Base-by-base conservation (phyloP, 2,113 vertebrate species). In the Larimichthys polyactis region DNA sequence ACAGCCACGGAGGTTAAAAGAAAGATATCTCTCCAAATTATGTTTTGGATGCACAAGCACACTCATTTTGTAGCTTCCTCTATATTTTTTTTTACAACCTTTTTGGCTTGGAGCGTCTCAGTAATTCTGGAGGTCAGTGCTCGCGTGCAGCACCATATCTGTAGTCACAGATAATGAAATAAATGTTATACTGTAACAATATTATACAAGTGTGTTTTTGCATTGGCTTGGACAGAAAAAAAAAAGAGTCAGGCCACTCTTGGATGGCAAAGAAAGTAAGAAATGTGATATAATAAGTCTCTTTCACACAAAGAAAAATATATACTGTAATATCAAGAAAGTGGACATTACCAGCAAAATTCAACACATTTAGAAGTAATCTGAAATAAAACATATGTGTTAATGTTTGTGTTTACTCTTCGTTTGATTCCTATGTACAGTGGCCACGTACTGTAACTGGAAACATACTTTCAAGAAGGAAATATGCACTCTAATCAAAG, bases 201-300 rank as follows among this genome's bases (percentile, higher is more conserved):
- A 84, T 89, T 46, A 78, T 86, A 93, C 89, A 92, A 54, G 52
- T 82, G 76, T 87, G 85, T 91, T 91, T 94, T 93, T 92, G 87
- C 85, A 84, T 87, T 59, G 87, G 84, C 91, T 92, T 90, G 75
- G 81, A 91, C 75, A 84, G 74, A 81, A 15, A 46, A 46, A 79
- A 79, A 80, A 69, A 29, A 29, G 11, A 79, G 58, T 83, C 60
- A 77, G 74, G 63, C 52, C 72, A 85, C 70, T 85, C 44, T 76
- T 29, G 49, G 46, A 58, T 78, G 71, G 78, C 57, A 75, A 75
- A 54, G 15, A 73, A 78, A 70, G 22, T 78, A 46, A 79, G 22
- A 75, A 65, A 85, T 71, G 62, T 63, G 19, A 77, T 17, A 79
- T 60, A 48, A 68, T 67, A 60, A 88, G 55, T 86, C 60, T 17